Conservation (phyloP, 2,113 vertebrate species). For the Eublepharis macularius region DNA sequence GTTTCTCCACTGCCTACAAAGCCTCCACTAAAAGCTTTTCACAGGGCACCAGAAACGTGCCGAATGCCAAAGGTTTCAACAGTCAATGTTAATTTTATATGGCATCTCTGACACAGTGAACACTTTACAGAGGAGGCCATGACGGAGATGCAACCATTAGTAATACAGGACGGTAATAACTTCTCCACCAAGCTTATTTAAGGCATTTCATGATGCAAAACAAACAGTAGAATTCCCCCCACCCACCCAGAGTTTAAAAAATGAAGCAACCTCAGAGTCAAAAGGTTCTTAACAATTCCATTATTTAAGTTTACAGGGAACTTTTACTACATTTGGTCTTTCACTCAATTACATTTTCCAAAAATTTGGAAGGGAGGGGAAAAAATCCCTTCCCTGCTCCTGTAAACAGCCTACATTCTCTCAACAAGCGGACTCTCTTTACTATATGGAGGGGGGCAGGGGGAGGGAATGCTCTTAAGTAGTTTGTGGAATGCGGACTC, state of each 20-base stretch:
- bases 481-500: neutral
- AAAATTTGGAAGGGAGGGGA: neutral
- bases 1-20: neutral
- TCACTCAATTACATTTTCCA: neutral
- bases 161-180: neutral
- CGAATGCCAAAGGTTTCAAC: neutral
- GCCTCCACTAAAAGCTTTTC: neutral
- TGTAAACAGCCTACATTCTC: neutral
- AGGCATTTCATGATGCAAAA: neutral
- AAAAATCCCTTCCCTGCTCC: neutral
- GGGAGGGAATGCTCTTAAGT: neutral
- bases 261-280: neutral
- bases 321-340: neutral
- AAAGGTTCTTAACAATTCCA: slow-evolving; percentile 4
- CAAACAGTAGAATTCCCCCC: neutral
- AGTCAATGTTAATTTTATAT: neutral
- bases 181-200: neutral
- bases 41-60: neutral
- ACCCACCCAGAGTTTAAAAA: slow-evolving; percentile 15
- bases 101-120: neutral
- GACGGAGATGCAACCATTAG: neutral
- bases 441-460: no score
- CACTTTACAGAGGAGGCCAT: neutral
- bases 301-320: neutral
- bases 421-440: neutral